These are phyloP conservation scores for Protomyctophum bolini DNA, from an alignment of 2,113 vertebrate genomes.

Conservation along the genomic window DNA sequence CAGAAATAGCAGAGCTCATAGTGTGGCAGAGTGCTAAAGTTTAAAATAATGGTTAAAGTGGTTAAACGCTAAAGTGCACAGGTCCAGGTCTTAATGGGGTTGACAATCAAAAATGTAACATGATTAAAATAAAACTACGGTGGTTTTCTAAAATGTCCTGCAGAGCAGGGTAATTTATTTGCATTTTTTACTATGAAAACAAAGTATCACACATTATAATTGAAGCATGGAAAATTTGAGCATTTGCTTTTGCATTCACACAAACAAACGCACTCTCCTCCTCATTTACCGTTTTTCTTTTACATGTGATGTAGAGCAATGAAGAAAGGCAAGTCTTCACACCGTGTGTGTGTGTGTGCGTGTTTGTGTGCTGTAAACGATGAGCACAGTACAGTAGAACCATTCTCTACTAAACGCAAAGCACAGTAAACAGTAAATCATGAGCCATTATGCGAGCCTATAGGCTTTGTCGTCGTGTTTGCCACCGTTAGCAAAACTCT, in stretches of 20 bases:
- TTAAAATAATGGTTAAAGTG: too few relatives aligned
- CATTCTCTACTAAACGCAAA: conserved; percentile 62
- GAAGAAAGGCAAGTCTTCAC: conserved; percentile 26
- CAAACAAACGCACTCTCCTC: conserved; percentile 49
- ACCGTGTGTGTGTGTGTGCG: neutral
- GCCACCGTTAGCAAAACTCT: conserved; percentile 4
- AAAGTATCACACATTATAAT: conserved; percentile 68
- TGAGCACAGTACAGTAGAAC: conserved; percentile 61
- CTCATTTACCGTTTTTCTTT: conserved; percentile 31
- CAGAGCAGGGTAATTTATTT: conserved; percentile 67
- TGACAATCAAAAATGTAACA: neutral
- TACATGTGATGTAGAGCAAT: conserved; percentile 33
- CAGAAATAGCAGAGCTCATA: too few relatives aligned
- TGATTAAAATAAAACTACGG: neutral
- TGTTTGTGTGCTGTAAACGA: conserved; percentile 33
- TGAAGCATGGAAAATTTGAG: conserved; percentile 59
- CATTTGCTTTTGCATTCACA: conserved; percentile 54
- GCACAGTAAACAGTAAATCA: conserved; percentile 68
- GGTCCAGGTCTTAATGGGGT: too few relatives aligned
- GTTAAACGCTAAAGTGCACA: too few relatives aligned
- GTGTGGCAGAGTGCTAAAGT: too few relatives aligned
- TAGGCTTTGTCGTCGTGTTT: neutral
- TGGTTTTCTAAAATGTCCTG: conserved; percentile 55
- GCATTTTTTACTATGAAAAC: conserved; percentile 73
- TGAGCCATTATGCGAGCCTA: conserved; percentile 45